Evolutionary conservation across 2,113 vertebrate species (phyloP).

Genomic region (Carassius carassius): DNA sequence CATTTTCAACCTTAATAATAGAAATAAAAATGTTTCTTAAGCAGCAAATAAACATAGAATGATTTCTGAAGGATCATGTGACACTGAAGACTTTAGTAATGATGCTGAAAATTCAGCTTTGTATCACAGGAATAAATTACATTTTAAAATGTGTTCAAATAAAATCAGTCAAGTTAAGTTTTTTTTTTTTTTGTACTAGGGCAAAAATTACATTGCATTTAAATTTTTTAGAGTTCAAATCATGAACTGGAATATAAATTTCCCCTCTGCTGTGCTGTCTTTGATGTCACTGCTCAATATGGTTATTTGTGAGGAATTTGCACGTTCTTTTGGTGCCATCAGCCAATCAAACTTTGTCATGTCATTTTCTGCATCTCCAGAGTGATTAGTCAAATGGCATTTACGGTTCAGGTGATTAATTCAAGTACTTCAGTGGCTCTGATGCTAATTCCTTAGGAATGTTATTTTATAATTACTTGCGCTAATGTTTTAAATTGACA

Average conservation of each 20-base stretch:
- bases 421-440: background rate
- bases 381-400: background rate
- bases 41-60: background rate
- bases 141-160: background rate
- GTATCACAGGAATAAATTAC: background rate
- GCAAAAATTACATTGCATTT: no score
- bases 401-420: background rate
- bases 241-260: background rate
- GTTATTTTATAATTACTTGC: background rate
- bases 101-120: background rate
- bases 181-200: no score
- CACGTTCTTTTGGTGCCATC: background rate
- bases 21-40: no score
- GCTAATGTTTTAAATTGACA: background rate
- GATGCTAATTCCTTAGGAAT: background rate
- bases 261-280: background rate
- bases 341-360: background rate
- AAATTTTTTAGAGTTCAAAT: background rate
- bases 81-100: background rate
- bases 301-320: background rate
- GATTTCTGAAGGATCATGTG: background rate
- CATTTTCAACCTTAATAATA: no score
- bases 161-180: background rate
- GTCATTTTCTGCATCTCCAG: background rate
- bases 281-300: background rate